phyloP scores from a whole-genome alignment of 2,797 vertebrate species.

The Rhinophrynus dorsalis region DNA sequence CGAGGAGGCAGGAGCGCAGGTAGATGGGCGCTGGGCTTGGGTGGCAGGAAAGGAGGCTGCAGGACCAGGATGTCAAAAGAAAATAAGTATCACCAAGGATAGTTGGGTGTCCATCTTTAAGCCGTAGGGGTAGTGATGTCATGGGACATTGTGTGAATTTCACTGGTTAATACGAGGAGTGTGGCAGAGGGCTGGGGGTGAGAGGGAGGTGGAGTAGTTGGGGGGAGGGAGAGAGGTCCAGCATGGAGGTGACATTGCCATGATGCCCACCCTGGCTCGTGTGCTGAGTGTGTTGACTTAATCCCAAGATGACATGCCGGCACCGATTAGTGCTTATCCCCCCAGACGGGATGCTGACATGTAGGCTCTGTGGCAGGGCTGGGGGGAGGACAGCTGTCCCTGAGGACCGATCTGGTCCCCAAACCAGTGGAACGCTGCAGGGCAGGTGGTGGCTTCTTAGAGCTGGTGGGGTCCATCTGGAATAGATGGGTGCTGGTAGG shows the following conservation, averaged over 20 bases:
- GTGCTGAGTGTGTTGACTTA: constrained; percentile 40
- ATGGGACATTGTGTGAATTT: constrained; percentile 52
- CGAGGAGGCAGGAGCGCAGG: neutral
- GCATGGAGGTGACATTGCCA: constrained; percentile 52
- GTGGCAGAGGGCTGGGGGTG: constrained; percentile 18
- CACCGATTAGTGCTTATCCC: constrained; percentile 49
- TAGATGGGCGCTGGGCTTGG: constrained; percentile 2
- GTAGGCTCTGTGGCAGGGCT: constrained; percentile 10
- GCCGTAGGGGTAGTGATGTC: constrained; percentile 46
- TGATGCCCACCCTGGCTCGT: constrained; percentile 46
- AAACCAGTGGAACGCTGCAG: constrained; percentile 19
- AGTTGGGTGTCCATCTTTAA: constrained; percentile 50
- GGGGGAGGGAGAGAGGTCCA: constrained; percentile 23
- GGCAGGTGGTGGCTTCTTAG: constrained; percentile 30
- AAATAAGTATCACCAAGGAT: constrained; percentile 37
- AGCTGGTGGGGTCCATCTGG: constrained; percentile 36
- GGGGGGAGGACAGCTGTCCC: constrained; percentile 29
- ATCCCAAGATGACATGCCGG: constrained; percentile 44
- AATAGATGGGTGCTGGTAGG: constrained; percentile 14
- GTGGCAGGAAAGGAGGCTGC: neutral
- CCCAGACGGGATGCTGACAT: constrained; percentile 42
- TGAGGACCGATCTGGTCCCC: constrained; percentile 33
- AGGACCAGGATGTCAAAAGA: constrained; percentile 16
- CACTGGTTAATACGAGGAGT: constrained; percentile 50
- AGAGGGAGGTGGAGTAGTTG: constrained; percentile 26